Percentiles rank a stretch among this genome's conserved stretches.
Conservation (phyloP, 2,888 invertebrate species). For the Hyposoter dolosus region DNA sequence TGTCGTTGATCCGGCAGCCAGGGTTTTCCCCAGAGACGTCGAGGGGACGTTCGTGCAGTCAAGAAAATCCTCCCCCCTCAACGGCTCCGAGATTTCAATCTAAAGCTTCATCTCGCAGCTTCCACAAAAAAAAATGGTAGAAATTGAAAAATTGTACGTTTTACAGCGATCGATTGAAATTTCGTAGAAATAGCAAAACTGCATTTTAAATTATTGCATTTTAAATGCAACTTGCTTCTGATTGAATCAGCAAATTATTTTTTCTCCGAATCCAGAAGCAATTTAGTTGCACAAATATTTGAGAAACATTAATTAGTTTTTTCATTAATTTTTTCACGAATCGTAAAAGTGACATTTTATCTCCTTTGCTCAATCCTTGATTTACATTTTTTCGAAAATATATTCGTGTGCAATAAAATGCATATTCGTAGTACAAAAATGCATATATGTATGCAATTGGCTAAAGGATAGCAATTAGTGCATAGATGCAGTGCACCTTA, state of each 20-base stretch:
- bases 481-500: constrained; percentile 61
- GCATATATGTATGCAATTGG: constrained; percentile 33
- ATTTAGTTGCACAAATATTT: too few species aligned
- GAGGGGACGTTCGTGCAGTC: constrained; percentile 4
- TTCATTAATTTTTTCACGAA: too few species aligned
- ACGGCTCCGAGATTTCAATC: constrained; percentile 19
- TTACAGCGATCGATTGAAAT: neutral
- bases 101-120: neutral
- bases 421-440: neutral
- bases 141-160: neutral
- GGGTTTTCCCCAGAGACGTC: constrained; percentile 43
- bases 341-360: neutral
- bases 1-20: constrained; percentile 22
- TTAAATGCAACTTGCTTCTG: neutral
- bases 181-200: neutral
- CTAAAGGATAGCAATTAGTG: constrained; percentile 53
- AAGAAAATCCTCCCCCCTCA: constrained; percentile 4
- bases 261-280: neutral
- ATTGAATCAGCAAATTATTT: neutral
- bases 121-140: neutral
- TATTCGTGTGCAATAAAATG: neutral
- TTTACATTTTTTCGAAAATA: neutral
- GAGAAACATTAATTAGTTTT: too few species aligned
- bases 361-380: neutral
- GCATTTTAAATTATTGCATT: neutral